A percentile compares a stretch with the other conserved stretches of the same genome.
These are phyloP conservation scores for Chymomyza costata DNA, from an alignment of 1,140 invertebrate species.

Conservation along the genomic window DNA sequence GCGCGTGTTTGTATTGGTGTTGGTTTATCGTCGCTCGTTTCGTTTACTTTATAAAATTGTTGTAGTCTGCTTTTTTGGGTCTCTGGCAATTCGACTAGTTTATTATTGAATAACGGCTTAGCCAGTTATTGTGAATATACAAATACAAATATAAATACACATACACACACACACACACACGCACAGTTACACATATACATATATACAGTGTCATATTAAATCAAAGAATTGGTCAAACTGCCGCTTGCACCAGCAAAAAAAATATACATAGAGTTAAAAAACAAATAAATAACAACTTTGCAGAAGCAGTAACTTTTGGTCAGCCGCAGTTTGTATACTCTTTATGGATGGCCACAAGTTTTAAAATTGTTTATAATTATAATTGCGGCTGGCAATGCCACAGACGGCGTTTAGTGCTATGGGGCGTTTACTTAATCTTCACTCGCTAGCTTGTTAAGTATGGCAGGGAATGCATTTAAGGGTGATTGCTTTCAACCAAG, in stretches of 20 bases:
- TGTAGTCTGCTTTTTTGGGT: constrained; percentile 10
- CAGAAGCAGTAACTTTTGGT: no score
- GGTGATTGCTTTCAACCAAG: no score
- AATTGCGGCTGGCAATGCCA: no score
- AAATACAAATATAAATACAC: constrained; percentile 20
- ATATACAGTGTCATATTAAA: constrained; percentile 58
- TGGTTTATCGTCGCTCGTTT: constrained; percentile 63
- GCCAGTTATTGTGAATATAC: constrained; percentile 26
- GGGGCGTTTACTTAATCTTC: no score
- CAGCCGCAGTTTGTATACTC: no score
- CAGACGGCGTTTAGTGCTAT: no score
- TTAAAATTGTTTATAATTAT: no score
- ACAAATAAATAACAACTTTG: no score
- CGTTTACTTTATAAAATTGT: constrained; percentile 67
- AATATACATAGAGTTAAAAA: no score
- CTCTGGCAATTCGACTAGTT: constrained; percentile 29
- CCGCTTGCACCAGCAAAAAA: constrained; percentile 42
- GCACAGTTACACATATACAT: not conserved
- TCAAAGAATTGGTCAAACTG: constrained; percentile 60
- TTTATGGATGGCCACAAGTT: no score
- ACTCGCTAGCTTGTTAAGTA: no score
- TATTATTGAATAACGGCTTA: constrained; percentile 62
- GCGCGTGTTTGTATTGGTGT: constrained; percentile 32
- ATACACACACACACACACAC: constrained; percentile 15
- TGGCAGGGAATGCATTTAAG: no score